Conservation (phyloP, 1,140 invertebrate species). For the Drosophila rhopaloa region DNA sequence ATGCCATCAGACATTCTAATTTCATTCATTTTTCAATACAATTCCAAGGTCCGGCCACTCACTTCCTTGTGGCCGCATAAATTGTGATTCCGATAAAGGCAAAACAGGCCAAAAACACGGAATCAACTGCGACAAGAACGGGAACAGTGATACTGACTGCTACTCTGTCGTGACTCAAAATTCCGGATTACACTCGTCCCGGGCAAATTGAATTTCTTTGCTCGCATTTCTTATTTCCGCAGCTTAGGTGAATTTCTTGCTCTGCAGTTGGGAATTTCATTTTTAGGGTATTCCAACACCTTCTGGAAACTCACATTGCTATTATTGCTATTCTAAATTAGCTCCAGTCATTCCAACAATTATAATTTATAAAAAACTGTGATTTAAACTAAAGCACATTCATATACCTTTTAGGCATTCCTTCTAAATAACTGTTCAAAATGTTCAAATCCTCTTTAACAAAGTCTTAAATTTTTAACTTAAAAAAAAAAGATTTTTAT, state of each 20-base stretch:
- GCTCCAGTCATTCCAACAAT: too few species aligned
- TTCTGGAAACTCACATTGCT: background rate
- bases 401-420: too few species aligned
- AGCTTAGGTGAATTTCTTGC: background rate
- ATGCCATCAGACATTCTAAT: constrained; percentile 82
- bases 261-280: background rate
- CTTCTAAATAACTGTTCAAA: too few species aligned
- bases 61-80: constrained; percentile 62
- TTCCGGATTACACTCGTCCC: background rate
- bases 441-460: too few species aligned
- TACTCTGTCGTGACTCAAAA: background rate
- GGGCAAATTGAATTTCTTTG: constrained; percentile 13
- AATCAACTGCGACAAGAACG: background rate
- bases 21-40: constrained; percentile 83
- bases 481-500: too few species aligned
- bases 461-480: too few species aligned
- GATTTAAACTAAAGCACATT: too few species aligned
- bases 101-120: constrained; percentile 35
- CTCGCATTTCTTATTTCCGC: background rate
- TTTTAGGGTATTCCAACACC: background rate
- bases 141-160: background rate
- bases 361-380: too few species aligned
- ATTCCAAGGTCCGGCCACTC: constrained; percentile 49
- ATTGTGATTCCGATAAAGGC: constrained; percentile 68
- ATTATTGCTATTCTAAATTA: too few species aligned